phyloP scores from a whole-genome alignment of 2,113 vertebrate genomes.

The Muscicapa adusta region DNA sequence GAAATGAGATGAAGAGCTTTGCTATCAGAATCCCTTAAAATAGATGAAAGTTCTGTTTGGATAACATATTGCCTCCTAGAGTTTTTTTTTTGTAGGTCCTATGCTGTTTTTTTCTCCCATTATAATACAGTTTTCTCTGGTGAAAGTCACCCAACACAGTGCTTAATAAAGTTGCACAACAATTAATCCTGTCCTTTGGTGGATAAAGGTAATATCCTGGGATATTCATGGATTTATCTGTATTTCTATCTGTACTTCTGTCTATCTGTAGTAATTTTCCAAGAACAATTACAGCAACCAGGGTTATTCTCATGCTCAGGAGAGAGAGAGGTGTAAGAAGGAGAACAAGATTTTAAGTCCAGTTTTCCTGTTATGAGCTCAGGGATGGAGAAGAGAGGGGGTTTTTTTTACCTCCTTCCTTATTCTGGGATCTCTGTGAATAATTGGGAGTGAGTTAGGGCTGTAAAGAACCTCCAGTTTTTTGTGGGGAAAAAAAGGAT shows the following conservation, averaged over 20 bases:
- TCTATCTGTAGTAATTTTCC: not conserved
- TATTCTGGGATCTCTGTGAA: not conserved
- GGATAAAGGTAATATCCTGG: not conserved
- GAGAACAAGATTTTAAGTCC: not conserved
- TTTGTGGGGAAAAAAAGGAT: not conserved
- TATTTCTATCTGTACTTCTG: not conserved
- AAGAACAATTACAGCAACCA: not conserved
- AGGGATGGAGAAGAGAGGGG: not conserved
- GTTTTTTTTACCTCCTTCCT: not conserved
- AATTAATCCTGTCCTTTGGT: not conserved
- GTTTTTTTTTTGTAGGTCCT: not conserved
- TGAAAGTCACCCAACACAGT: not conserved
- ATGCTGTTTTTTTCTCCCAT: fast-evolving
- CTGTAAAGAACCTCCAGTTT: not conserved
- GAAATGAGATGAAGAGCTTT: not conserved
- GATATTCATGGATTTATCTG: not conserved
- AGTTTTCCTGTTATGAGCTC: not conserved
- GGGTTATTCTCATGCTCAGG: not conserved
- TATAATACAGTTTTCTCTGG: not conserved
- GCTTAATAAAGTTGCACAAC: not conserved
- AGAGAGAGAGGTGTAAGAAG: not conserved
- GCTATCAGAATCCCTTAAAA: not conserved
- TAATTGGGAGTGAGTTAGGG: not conserved
- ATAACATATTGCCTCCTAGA: not conserved
- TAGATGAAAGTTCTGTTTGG: not conserved